Conservation (phyloP, 2,113 vertebrate species). For the Ondatra zibethicus region DNA sequence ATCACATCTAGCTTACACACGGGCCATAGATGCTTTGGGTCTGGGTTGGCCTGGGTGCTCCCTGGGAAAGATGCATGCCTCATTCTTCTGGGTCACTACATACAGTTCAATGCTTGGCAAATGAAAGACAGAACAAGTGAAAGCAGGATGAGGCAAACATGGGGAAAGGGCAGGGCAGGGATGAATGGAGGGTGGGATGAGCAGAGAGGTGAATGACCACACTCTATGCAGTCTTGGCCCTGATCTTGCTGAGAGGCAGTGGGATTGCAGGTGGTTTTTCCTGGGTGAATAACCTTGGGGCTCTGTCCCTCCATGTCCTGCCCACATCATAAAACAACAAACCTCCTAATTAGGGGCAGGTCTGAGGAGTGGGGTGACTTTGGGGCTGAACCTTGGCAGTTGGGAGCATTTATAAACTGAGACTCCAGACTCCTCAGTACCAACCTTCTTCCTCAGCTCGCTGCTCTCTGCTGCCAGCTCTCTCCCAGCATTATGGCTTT, state of each 20-base stretch:
- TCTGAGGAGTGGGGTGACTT: constrained; percentile 61
- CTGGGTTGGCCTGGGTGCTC: too few species aligned
- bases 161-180: not conserved
- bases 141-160: not conserved
- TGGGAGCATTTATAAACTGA: constrained; percentile 67
- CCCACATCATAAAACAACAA: constrained; percentile 65
- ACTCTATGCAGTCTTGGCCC: not conserved
- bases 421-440: not conserved
- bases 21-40: not conserved
- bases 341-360: constrained; percentile 38
- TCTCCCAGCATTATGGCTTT: constrained; percentile 69
- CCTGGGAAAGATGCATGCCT: not conserved
- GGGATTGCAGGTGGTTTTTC: not conserved
- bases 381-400: constrained; percentile 7
- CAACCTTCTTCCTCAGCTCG: not conserved
- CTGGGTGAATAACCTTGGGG: constrained; percentile 66
- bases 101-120: fast-evolving
- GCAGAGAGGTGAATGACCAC: not conserved
- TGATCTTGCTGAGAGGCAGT: not conserved
- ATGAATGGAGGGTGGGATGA: not conserved
- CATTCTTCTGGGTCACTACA: not conserved
- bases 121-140: too few species aligned
- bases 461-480: not conserved
- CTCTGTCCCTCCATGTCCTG: not conserved
- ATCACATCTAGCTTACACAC: not conserved